These are phyloP conservation scores for Crocuta crocuta DNA, from an alignment of 2,113 vertebrate genomes.

Conservation along the genomic window DNA sequence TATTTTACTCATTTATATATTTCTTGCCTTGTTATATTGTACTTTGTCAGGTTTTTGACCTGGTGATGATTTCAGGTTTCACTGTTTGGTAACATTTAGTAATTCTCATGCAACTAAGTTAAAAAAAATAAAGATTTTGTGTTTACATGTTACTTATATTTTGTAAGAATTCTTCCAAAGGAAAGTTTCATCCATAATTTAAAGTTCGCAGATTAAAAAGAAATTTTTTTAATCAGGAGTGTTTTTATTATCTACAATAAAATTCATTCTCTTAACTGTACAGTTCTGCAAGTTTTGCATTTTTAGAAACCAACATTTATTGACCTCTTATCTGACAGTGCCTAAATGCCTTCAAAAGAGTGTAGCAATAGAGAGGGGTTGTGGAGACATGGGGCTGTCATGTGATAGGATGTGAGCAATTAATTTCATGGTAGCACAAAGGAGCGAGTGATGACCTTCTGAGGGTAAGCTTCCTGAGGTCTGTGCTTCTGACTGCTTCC, in stretches of 20 bases:
- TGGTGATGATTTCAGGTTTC: neutral
- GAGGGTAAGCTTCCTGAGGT: neutral
- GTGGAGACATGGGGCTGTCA: neutral
- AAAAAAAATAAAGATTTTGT: neutral
- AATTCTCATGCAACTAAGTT: constrained; percentile 33
- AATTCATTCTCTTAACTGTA: neutral
- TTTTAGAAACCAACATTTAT: neutral
- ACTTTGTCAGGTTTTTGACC: neutral
- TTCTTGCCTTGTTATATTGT: neutral
- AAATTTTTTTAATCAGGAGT: neutral
- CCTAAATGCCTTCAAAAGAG: neutral
- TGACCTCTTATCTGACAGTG: neutral
- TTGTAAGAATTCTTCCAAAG: constrained; percentile 28
- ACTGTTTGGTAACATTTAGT: neutral
- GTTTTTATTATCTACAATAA: neutral
- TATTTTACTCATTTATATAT: neutral
- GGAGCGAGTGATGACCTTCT: neutral
- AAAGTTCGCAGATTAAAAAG: neutral
- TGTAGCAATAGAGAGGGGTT: neutral
- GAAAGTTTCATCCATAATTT: constrained; percentile 31
- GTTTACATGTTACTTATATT: constrained; percentile 21
- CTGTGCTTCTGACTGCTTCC: neutral
- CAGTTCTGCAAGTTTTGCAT: neutral
- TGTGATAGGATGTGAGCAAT: neutral
- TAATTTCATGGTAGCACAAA: neutral